Conservation (phyloP, 2,888 invertebrate genomes). For the Melieria crassipennis region DNA sequence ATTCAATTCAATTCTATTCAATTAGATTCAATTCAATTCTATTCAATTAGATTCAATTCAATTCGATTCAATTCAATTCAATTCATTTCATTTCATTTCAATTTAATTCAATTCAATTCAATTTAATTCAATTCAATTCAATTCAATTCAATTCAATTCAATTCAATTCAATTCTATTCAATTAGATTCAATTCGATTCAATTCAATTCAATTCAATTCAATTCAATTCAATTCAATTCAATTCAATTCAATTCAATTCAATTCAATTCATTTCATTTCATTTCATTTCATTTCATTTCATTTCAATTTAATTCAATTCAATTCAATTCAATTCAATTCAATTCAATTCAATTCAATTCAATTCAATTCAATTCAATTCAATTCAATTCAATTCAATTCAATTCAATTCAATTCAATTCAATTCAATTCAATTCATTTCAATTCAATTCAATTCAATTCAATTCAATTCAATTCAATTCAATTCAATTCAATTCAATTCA, state of each 20-base stretch:
- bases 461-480: background rate
- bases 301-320: background rate
- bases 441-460: background rate
- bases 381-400: background rate
- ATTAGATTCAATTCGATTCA: background rate
- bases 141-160: background rate
- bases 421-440: background rate
- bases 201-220: background rate
- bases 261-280: background rate
- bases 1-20: background rate
- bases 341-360: background rate
- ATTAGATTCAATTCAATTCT: background rate
- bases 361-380: background rate
- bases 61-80: background rate
- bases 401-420: background rate
- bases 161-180: too few relatives aligned
- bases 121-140: background rate
- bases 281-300: background rate
- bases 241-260: background rate
- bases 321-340: background rate
- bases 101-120: background rate
- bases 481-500: background rate
- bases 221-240: background rate
- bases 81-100: too few relatives aligned
- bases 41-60: too few relatives aligned